phyloP scores from a whole-genome alignment of 2,888 invertebrate genomes.

The Branchellion lobata region DNA sequence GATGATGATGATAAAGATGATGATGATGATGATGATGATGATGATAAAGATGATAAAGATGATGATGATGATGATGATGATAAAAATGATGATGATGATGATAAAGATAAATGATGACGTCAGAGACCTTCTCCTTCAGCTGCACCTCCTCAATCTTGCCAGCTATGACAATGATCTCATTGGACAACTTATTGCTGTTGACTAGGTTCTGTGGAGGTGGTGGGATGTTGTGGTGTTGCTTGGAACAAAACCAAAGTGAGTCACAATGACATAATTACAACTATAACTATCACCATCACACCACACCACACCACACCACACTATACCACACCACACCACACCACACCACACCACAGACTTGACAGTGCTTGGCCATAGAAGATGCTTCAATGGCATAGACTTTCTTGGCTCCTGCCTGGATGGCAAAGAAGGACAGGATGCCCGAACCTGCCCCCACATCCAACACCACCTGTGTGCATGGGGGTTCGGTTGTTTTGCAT shows the following conservation, averaged over 20 bases:
- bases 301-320: not conserved
- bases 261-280: not conserved
- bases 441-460: conserved; percentile 99
- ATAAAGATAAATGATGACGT: not conserved
- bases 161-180: conserved; percentile 85
- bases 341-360: conserved; percentile 53
- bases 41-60: not conserved
- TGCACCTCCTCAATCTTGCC: conserved; percentile 98
- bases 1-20: too few species aligned
- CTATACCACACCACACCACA: not conserved
- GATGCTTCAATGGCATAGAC: conserved; percentile 99
- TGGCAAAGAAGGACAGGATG: conserved; percentile 95
- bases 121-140: conserved; percentile 73
- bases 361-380: conserved; percentile 87
- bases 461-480: conserved; percentile 84
- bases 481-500: not conserved
- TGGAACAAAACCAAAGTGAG: not conserved
- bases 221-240: not conserved
- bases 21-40: not conserved
- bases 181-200: conserved; percentile 81
- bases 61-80: too few species aligned
- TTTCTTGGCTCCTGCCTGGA: conserved; percentile 91
- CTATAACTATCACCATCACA: not conserved
- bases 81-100: not conserved
- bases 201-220: conserved; percentile 72